Conservation (phyloP, 2,113 vertebrate species). For the Dasypus novemcinctus region DNA sequence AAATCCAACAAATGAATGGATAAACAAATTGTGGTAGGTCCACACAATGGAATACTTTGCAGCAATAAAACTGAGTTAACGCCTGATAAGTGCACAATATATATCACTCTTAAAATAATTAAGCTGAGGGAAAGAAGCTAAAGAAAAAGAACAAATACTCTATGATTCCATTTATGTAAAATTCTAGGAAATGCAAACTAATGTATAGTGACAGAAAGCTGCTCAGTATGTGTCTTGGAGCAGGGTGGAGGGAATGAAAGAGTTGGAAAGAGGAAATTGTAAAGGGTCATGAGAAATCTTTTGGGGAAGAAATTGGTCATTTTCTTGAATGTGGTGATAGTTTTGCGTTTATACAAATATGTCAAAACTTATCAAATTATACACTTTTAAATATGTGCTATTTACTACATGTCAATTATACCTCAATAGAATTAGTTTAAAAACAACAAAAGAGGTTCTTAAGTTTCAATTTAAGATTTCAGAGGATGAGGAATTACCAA, state of each 20-base stretch:
- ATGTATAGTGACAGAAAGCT: neutral
- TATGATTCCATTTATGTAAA: too few species aligned
- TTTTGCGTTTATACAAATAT: neutral
- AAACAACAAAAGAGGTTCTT: neutral
- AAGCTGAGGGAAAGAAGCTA: too few species aligned
- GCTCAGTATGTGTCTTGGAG: neutral
- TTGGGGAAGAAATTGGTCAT: neutral
- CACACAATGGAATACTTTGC: too few species aligned
- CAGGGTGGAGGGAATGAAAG: neutral
- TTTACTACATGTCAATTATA: neutral
- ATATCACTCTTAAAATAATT: neutral
- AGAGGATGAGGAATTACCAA: neutral
- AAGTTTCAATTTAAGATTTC: neutral
- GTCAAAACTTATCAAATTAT: neutral
- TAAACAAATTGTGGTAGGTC: neutral
- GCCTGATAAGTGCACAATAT: neutral
- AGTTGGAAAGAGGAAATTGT: neutral
- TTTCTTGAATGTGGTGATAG: neutral
- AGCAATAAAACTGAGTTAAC: neutral
- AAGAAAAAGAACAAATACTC: too few species aligned
- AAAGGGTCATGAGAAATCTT: neutral
- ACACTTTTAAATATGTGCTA: neutral
- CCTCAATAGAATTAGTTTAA: neutral
- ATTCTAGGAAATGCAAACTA: too few species aligned
- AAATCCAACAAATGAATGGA: too few species aligned